Evolutionary conservation across 1,140 invertebrate species (phyloP).

Genomic region (Proales similis): DNA sequence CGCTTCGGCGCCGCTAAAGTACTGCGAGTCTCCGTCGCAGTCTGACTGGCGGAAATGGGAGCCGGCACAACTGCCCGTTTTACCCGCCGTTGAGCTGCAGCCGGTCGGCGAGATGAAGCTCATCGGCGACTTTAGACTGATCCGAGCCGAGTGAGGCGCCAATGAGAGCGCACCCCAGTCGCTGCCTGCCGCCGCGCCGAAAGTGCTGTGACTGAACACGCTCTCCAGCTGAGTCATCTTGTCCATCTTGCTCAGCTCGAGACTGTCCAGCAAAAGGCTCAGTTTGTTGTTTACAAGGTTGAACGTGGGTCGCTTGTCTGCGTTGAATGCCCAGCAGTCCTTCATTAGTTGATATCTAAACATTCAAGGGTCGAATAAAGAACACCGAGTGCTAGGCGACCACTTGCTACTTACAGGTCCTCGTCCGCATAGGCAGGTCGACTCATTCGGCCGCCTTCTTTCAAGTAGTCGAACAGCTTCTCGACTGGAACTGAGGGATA

Average conservation of each 20-base stretch:
- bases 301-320: constrained; percentile 12
- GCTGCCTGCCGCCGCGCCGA: constrained; percentile 9
- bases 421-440: constrained; percentile 46
- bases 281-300: constrained; percentile 15
- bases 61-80: neutral
- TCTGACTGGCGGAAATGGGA: constrained; percentile 15
- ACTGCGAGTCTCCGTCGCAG: constrained; percentile 22
- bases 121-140: constrained; percentile 9
- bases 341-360: constrained; percentile 21
- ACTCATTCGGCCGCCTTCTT: constrained; percentile 84
- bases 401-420: constrained; percentile 42
- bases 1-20: constrained; percentile 34
- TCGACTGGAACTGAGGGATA: constrained; percentile 58
- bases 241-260: neutral
- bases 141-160: constrained; percentile 10
- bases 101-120: neutral
- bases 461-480: constrained; percentile 72
- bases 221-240: constrained; percentile 17
- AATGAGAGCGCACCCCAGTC: constrained; percentile 3
- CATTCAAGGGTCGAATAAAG: neutral
- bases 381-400: neutral
- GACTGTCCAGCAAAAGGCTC: neutral
- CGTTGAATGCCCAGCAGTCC: constrained; percentile 29
- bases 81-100: neutral
- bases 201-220: constrained; percentile 9